Evolutionary conservation across 37 sponge, comb jelly and placozoan species (phyloP).

Genomic region (Geodia barretti): DNA sequence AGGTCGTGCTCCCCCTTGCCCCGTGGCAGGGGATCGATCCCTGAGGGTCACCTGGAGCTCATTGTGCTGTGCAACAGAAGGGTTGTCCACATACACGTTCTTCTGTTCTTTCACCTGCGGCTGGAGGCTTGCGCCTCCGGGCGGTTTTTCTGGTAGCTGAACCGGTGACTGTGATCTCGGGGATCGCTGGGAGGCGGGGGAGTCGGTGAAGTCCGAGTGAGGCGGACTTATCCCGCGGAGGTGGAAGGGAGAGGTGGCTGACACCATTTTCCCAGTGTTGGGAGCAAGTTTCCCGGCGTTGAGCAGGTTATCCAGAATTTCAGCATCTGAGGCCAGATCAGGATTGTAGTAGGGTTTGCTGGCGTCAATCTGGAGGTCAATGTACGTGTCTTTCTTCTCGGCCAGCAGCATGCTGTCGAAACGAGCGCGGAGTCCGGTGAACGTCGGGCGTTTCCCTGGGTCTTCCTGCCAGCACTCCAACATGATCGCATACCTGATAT

Average conservation of each 20-base stretch:
- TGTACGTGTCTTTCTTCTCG: conserved; percentile 28
- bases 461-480: conserved; percentile 33
- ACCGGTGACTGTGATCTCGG: neutral
- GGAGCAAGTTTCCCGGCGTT: neutral
- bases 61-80: no score
- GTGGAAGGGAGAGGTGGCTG: neutral
- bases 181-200: neutral
- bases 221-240: neutral
- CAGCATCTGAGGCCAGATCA: neutral
- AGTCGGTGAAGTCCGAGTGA: neutral
- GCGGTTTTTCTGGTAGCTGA: neutral
- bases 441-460: conserved; percentile 35
- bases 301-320: neutral
- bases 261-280: neutral
- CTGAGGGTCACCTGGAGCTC: no score
- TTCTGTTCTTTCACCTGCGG: neutral
- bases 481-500: conserved; percentile 42
- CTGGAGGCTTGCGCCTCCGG: neutral
- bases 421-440: conserved; percentile 20
- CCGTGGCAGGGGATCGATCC: no score
- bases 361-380: conserved; percentile 30
- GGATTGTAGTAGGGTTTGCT: conserved; percentile 38
- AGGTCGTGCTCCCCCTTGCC: no score
- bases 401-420: conserved; percentile 24
- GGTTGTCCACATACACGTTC: neutral